Evolutionary conservation across 2,113 vertebrate species (phyloP).

Genomic region (Paradisaea rubra): DNA sequence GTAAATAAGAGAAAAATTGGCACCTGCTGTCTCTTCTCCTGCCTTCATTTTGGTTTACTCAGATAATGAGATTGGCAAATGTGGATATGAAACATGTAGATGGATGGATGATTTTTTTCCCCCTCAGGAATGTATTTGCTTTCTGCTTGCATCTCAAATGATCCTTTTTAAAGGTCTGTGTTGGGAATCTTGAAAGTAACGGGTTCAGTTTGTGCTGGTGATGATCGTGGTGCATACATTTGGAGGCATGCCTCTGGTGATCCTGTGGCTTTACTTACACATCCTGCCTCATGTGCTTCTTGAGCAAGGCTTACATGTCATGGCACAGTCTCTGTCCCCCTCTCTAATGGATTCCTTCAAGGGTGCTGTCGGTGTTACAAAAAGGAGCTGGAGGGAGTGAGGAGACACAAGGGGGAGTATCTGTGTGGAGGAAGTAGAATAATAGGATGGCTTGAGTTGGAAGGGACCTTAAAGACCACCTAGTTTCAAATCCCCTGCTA

Average conservation of each 20-base stretch:
- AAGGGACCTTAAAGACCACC: background rate
- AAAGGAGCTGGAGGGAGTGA: background rate
- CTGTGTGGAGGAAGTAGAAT: background rate
- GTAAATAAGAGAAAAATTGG: background rate
- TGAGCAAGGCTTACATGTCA: background rate
- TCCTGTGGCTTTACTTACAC: background rate
- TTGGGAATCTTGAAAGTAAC: background rate
- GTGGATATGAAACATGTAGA: background rate
- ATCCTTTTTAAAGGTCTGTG: background rate
- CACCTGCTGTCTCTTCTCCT: background rate
- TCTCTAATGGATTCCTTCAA: background rate
- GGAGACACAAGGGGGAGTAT: background rate
- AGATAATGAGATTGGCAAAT: background rate
- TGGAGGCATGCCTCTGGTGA: background rate
- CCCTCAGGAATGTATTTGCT: background rate
- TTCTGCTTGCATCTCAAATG: background rate
- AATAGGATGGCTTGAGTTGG: background rate
- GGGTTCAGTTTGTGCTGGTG: background rate
- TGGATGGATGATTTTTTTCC: background rate
- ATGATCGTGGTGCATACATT: too few species aligned
- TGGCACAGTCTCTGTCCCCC: background rate
- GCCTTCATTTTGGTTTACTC: background rate
- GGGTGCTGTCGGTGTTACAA: rapidly evolving
- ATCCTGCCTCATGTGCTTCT: background rate
- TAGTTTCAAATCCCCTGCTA: background rate